Percentiles rank a stretch among this genome's conserved stretches.
These are phyloP conservation scores for Embiotoca jacksoni DNA, from an alignment of 2,113 vertebrate genomes.

Conservation along the genomic window DNA sequence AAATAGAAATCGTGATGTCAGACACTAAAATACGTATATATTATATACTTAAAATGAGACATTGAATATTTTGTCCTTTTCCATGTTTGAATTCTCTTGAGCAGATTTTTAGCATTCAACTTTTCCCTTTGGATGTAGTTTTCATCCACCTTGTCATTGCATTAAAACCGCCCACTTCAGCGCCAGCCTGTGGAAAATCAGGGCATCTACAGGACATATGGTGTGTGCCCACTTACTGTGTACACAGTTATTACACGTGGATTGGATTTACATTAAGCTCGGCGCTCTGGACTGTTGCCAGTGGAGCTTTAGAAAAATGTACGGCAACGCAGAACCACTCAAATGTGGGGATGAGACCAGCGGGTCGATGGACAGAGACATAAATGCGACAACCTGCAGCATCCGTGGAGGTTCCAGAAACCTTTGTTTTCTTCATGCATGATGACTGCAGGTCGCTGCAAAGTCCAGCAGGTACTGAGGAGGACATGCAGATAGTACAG, in stretches of 20 bases:
- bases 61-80: no score
- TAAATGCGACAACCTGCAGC: background rate
- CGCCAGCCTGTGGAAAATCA: constrained; percentile 71
- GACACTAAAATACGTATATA: no score
- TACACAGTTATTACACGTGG: constrained; percentile 67
- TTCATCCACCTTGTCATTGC: constrained; percentile 62
- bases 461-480: background rate
- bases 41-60: no score
- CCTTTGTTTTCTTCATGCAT: background rate
- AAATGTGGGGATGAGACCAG: constrained; percentile 5
- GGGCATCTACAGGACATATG: constrained; percentile 66
- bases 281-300: constrained; percentile 39
- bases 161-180: constrained; percentile 63
- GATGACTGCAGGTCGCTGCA: background rate
- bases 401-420: background rate
- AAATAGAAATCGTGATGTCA: no score
- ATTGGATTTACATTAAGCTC: constrained; percentile 65
- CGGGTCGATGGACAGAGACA: background rate
- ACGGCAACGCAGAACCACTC: background rate
- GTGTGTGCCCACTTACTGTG: constrained; percentile 43
- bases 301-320: constrained; percentile 21
- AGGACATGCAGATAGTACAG: background rate
- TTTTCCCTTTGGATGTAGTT: constrained; percentile 4
- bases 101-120: constrained; percentile 26
- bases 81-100: constrained; percentile 10